These are phyloP conservation scores for Dendrolimus pini DNA, from an alignment of 2,888 invertebrate genomes.

Conservation along the genomic window DNA sequence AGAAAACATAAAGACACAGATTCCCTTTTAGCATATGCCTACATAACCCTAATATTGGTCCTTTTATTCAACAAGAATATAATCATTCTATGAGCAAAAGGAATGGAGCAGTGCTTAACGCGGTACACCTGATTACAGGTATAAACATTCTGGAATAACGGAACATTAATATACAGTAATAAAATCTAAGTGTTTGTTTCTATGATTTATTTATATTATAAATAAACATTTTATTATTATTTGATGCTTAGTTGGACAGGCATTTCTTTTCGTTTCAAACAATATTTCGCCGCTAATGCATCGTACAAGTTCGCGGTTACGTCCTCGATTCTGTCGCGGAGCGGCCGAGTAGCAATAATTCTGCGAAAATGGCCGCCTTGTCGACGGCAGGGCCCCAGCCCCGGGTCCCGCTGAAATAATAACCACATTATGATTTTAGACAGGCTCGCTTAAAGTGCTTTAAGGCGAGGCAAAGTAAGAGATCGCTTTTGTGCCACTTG, in stretches of 20 bases:
- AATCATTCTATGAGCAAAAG: too few relatives aligned
- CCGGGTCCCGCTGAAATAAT: constrained; percentile 62
- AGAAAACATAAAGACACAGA: too few relatives aligned
- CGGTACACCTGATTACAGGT: too few relatives aligned
- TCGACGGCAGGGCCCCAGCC: constrained; percentile 62
- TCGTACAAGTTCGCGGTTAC: constrained; percentile 52
- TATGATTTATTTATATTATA: background rate
- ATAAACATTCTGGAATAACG: too few relatives aligned
- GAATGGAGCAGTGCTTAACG: too few relatives aligned
- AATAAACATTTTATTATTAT: background rate
- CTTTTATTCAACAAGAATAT: too few relatives aligned
- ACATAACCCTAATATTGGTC: too few relatives aligned
- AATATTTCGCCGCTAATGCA: constrained; percentile 51
- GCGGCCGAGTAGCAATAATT: constrained; percentile 69
- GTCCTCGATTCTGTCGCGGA: constrained; percentile 54
- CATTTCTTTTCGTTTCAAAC: constrained; percentile 18
- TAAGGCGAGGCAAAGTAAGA: constrained; percentile 57
- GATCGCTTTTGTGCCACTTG: constrained; percentile 38
- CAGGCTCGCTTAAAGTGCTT: constrained; percentile 59
- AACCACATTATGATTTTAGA: constrained; percentile 70
- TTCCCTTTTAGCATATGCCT: too few relatives aligned
- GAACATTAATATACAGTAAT: too few relatives aligned
- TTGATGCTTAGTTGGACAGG: background rate
- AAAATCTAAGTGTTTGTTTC: too few relatives aligned
- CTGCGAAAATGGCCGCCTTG: constrained; percentile 66